A percentile compares a stretch with the other conserved stretches of the same genome.
Conservation (phyloP, 2,113 vertebrate genomes). For the Tursiops truncatus region DNA sequence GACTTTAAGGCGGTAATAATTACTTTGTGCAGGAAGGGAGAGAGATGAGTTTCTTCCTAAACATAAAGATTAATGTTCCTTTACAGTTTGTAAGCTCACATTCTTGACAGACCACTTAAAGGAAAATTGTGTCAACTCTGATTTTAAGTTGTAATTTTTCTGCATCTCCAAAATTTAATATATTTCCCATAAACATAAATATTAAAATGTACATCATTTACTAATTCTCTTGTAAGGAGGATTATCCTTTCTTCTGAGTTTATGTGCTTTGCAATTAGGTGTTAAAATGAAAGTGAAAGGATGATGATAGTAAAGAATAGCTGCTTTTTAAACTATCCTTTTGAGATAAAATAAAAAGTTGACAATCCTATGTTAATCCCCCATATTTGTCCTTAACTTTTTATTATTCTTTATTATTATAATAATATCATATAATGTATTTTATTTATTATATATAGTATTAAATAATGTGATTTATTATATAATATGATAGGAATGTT, state of each 20-base stretch:
- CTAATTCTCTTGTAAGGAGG: neutral
- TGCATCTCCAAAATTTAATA: neutral
- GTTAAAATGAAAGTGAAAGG: neutral
- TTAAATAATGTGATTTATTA: neutral
- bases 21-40: neutral
- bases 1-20: neutral
- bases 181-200: neutral
- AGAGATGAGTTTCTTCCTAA: neutral
- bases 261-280: neutral
- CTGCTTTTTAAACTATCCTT: neutral
- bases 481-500: neutral
- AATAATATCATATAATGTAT: neutral
- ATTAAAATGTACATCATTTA: neutral
- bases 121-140: neutral
- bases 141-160: neutral
- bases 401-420: neutral
- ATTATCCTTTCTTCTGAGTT: neutral
- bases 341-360: neutral
- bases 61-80: neutral
- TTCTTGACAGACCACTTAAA: neutral
- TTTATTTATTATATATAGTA: neutral
- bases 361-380: neutral
- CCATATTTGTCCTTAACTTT: neutral
- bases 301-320: neutral
- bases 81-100: neutral